Percentiles rank a stretch among this genome's conserved stretches.
Conservation (phyloP, 2,797 vertebrate genomes). For the Orientallactaga sibirica region DNA sequence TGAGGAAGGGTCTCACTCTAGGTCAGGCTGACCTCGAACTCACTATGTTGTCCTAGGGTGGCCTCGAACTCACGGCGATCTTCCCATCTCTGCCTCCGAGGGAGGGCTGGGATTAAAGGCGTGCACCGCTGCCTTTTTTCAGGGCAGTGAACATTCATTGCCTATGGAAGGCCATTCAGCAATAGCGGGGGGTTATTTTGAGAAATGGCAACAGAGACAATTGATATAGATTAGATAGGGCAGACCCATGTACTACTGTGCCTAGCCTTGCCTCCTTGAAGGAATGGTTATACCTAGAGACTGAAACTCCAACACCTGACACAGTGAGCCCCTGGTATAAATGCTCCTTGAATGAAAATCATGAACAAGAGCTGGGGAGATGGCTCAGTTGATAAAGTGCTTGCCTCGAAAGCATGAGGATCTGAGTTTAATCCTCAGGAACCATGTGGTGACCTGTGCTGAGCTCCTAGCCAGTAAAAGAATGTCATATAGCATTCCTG, state of each 20-base stretch:
- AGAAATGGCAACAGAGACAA: not conserved
- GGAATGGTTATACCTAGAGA: not conserved
- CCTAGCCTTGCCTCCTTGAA: not conserved
- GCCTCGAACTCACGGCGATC: too few species aligned
- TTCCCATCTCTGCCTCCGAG: too few species aligned
- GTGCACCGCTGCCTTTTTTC: not conserved
- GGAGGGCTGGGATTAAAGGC: too few species aligned
- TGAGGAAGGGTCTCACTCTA: too few species aligned
- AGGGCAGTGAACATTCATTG: not conserved
- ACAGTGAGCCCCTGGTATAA: not conserved
- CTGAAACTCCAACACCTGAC: not conserved
- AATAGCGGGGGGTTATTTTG: not conserved
- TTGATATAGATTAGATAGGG: not conserved
- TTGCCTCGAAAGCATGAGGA: too few species aligned
- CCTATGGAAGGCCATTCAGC: not conserved
- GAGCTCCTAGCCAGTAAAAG: too few species aligned
- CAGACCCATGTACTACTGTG: not conserved
- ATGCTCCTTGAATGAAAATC: slow-evolving; percentile 16
- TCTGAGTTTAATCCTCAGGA: too few species aligned
- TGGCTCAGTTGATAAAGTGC: too few species aligned
- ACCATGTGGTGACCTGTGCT: too few species aligned
- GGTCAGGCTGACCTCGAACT: too few species aligned
- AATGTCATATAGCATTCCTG: too few species aligned
- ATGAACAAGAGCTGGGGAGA: not conserved
- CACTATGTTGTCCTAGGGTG: too few species aligned